These are phyloP conservation scores for Gobio gobio DNA, from an alignment of 2,113 vertebrate genomes.

Conservation along the genomic window DNA sequence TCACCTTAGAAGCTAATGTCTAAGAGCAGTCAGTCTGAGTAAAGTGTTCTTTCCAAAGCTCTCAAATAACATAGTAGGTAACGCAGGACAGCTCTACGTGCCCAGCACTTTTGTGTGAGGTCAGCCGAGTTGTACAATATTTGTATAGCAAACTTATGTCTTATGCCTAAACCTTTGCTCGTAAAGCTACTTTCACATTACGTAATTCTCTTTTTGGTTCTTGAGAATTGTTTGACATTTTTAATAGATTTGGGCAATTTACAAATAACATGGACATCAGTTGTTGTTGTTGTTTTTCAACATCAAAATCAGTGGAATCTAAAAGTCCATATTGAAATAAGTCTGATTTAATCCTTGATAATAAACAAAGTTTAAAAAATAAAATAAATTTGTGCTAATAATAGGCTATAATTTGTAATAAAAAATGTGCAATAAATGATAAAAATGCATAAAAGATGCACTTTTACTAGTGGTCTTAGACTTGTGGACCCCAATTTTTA, in stretches of 20 bases:
- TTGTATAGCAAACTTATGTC: background rate
- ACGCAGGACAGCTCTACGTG: background rate
- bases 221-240: too few relatives aligned
- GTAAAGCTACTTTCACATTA: background rate
- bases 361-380: too few relatives aligned
- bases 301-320: too few relatives aligned
- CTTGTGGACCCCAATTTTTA: background rate
- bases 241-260: too few relatives aligned
- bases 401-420: too few relatives aligned
- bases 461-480: background rate
- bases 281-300: too few relatives aligned
- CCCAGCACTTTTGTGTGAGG: background rate
- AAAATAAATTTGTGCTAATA: too few relatives aligned
- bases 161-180: background rate
- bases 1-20: conserved; percentile 31
- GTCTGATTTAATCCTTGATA: too few relatives aligned
- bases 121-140: background rate
- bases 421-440: too few relatives aligned
- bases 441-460: background rate
- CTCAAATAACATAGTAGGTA: conserved; percentile 31
- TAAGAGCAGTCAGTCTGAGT: conserved; percentile 14
- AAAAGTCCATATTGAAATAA: too few relatives aligned
- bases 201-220: background rate
- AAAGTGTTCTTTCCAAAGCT: conserved; percentile 33
- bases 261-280: too few relatives aligned